These are phyloP conservation scores for Anhinga anhinga DNA, from an alignment of 2,113 vertebrate genomes.

Conservation along the genomic window DNA sequence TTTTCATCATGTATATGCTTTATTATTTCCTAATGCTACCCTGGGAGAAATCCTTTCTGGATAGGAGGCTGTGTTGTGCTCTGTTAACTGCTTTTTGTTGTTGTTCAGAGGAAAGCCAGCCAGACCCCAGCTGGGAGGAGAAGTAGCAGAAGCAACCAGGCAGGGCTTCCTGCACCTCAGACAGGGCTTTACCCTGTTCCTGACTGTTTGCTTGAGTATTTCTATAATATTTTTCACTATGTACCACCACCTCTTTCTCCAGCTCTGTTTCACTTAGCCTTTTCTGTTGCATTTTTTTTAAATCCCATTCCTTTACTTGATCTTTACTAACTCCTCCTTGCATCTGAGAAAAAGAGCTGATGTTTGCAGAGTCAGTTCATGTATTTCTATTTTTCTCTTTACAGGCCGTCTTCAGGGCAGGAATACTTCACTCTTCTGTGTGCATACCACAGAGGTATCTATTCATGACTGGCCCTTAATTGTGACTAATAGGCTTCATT, in stretches of 20 bases:
- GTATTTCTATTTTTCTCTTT: background rate
- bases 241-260: background rate
- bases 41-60: background rate
- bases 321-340: background rate
- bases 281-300: background rate
- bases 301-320: background rate
- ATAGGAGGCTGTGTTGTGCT: background rate
- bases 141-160: background rate
- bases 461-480: background rate
- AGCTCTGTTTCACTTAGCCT: background rate
- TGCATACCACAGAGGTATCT: background rate
- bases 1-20: background rate
- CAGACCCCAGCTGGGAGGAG: background rate
- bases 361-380: background rate
- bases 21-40: background rate
- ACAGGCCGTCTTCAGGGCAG: background rate
- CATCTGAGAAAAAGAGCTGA: background rate
- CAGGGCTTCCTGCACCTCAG: background rate
- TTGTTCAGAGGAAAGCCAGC: background rate
- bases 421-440: background rate
- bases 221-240: background rate
- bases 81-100: background rate
- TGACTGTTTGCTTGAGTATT: background rate
- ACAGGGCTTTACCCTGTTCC: background rate
- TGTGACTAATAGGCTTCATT: background rate